phyloP scores from a whole-genome alignment of 2,113 vertebrate species.

The Takifugu flavidus region DNA sequence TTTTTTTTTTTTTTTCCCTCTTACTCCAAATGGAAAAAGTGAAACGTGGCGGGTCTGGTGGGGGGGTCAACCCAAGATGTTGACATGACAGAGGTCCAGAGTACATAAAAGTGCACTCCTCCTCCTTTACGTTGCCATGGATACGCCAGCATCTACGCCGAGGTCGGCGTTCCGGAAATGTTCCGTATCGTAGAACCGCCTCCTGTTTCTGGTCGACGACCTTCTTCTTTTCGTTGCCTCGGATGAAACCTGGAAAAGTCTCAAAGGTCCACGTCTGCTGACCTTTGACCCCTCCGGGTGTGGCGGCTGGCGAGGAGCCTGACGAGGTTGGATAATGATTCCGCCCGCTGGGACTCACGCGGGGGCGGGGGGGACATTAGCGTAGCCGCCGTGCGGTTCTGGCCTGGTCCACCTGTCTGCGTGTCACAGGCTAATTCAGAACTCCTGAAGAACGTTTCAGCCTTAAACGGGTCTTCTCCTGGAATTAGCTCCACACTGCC shows the following conservation, averaged over 20 bases:
- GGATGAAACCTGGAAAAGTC: too few species aligned
- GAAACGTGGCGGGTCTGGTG: background rate
- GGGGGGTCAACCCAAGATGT: conserved; percentile 46
- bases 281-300: too few species aligned
- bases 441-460: conserved; percentile 48
- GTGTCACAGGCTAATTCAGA: conserved; percentile 69
- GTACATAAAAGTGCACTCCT: too few species aligned
- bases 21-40: conserved; percentile 24
- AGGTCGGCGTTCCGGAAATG: too few species aligned
- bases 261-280: too few species aligned
- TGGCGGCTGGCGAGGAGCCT: too few species aligned
- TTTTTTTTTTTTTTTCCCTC: conserved; percentile 3
- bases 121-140: too few species aligned
- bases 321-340: conserved; percentile 43
- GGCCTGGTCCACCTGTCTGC: conserved; percentile 68
- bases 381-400: conserved; percentile 57
- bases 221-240: too few species aligned
- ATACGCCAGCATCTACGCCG: too few species aligned
- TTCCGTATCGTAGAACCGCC: too few species aligned
- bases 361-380: conserved; percentile 55
- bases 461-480: conserved; percentile 38
- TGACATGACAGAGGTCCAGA: conserved; percentile 3
- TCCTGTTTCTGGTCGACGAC: too few species aligned
- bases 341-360: conserved; percentile 38
- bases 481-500: conserved; percentile 49